phyloP scores from a whole-genome alignment of 2,113 vertebrate genomes.

The Gracilinanus agilis region DNA sequence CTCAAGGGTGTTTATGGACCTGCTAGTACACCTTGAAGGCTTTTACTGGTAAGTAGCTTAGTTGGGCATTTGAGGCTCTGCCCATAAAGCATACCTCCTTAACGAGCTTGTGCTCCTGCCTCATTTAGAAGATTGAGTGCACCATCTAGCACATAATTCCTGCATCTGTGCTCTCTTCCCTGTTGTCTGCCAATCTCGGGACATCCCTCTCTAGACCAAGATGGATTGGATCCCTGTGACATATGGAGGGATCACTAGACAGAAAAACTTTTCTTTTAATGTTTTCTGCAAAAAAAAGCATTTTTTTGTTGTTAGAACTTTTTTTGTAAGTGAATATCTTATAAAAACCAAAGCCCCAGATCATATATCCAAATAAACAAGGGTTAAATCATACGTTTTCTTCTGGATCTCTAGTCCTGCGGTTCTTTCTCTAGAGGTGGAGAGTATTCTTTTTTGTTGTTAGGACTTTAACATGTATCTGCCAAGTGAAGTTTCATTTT shows the following conservation, averaged over 20 bases:
- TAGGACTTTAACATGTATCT: background rate
- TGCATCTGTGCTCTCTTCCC: background rate
- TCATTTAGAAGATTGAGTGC: background rate
- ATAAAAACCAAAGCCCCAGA: too few species aligned
- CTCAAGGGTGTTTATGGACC: background rate
- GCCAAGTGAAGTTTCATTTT: background rate
- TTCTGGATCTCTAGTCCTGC: too few species aligned
- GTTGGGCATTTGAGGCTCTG: background rate
- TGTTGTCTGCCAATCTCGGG: background rate
- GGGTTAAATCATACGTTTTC: too few species aligned
- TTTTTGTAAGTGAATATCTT: background rate
- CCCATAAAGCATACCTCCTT: background rate
- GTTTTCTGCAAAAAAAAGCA: background rate
- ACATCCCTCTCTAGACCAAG: background rate
- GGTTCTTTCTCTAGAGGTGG: too few species aligned
- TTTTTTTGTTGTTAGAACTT: background rate
- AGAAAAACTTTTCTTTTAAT: background rate
- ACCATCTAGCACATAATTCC: background rate
- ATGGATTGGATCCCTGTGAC: background rate
- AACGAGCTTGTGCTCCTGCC: background rate
- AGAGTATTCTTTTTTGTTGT: background rate
- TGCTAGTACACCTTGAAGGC: background rate
- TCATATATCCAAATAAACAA: too few species aligned
- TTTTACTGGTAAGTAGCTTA: background rate
- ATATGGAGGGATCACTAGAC: background rate